phyloP scores from a whole-genome alignment of 2,113 vertebrate species.

The Tursiops truncatus region DNA sequence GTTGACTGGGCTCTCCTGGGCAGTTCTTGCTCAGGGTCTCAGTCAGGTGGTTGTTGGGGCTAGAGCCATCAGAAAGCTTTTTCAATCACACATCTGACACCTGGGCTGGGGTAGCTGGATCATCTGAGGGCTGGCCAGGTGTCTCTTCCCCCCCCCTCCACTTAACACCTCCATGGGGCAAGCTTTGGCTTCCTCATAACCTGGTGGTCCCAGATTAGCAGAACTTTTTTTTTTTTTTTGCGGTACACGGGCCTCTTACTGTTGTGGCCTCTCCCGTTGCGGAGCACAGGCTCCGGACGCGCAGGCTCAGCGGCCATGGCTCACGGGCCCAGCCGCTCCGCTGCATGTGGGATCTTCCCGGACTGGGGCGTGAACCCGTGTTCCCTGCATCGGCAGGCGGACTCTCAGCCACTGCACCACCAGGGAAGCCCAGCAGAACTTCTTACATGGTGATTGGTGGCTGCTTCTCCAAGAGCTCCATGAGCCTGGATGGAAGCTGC shows the following conservation, averaged over 20 bases:
- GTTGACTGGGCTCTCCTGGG: not conserved
- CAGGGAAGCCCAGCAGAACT: not conserved
- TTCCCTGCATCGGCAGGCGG: no score
- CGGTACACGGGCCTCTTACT: no score
- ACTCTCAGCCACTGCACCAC: no score
- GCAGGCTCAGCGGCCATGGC: no score
- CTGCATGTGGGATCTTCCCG: no score
- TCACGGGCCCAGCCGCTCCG: no score
- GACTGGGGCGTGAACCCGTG: rapidly evolving
- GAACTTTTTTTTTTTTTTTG: not conserved
- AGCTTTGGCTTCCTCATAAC: not conserved
- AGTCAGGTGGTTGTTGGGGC: not conserved
- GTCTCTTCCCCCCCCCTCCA: not conserved
- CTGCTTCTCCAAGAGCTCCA: not conserved
- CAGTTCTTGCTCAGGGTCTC: not conserved
- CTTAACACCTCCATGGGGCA: not conserved
- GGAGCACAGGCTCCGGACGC: no score
- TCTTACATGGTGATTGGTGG: not conserved
- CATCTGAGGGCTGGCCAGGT: not conserved
- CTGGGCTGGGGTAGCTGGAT: not conserved
- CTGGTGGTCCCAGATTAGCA: not conserved
- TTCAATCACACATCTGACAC: not conserved
- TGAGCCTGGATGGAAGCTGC: not conserved
- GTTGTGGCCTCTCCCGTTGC: no score
- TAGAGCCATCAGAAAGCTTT: not conserved